Conservation (phyloP, 2,888 invertebrate genomes). For the Dinocampus coccinellae region DNA sequence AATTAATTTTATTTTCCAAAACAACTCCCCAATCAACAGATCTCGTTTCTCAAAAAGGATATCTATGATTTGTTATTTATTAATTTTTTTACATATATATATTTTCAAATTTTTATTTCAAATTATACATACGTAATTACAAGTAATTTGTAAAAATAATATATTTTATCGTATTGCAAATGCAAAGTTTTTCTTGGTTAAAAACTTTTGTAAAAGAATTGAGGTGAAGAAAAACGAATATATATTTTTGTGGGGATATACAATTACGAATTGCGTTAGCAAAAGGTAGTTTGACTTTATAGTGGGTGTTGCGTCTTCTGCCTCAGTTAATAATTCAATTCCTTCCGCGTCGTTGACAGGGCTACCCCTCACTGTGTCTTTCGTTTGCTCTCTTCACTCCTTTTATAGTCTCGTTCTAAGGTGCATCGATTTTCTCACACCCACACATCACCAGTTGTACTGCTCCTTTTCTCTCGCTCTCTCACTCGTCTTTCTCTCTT, state of each 20-base stretch:
- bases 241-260: conserved; percentile 41
- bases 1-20: not conserved
- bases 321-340: conserved; percentile 68
- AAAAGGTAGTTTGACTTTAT: conserved; percentile 41
- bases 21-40: not conserved
- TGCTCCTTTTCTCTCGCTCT: conserved; percentile 30
- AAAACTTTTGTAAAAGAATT: conserved; percentile 49
- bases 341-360: conserved; percentile 56
- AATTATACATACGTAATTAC: too few species aligned
- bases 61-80: too few species aligned
- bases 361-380: conserved; percentile 32
- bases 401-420: conserved; percentile 56
- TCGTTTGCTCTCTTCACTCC: conserved; percentile 41
- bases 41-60: not conserved
- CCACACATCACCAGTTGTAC: conserved; percentile 22
- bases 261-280: conserved; percentile 45
- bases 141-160: too few species aligned
- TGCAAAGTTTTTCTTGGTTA: conserved; percentile 52
- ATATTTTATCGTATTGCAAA: conserved; percentile 1
- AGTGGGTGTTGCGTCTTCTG: conserved; percentile 65
- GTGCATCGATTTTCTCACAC: conserved; percentile 67
- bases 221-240: conserved; percentile 20
- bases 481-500: conserved; percentile 18
- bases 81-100: too few species aligned
- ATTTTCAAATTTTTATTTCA: too few species aligned